Conservation (phyloP, 2,888 invertebrate species). For the Parnassius apollo region DNA sequence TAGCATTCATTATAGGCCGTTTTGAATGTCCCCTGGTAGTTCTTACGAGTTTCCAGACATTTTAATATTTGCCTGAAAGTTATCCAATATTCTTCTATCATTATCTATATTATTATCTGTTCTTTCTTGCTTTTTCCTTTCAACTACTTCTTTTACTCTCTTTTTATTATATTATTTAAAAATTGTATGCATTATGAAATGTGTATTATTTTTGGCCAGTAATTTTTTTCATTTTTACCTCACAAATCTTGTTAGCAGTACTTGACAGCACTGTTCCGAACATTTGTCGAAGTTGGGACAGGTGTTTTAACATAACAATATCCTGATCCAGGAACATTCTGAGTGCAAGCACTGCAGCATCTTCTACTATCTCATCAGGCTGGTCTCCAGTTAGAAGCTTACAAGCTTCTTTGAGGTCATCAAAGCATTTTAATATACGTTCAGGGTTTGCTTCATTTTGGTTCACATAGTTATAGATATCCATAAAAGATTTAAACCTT, state of each 20-base stretch:
- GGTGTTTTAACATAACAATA: slow-evolving; percentile 80
- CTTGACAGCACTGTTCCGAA: slow-evolving; percentile 81
- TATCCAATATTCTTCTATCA: too few relatives aligned
- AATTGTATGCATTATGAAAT: too few relatives aligned
- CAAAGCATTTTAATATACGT: slow-evolving; percentile 54
- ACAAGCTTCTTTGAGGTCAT: slow-evolving; percentile 54
- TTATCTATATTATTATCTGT: too few relatives aligned
- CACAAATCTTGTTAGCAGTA: slow-evolving; percentile 80
- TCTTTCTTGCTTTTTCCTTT: too few relatives aligned
- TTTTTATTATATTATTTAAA: too few relatives aligned
- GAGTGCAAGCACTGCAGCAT: slow-evolving; percentile 82
- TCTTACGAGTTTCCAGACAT: too few relatives aligned
- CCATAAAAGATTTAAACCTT: slow-evolving; percentile 75
- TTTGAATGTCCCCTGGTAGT: too few relatives aligned
- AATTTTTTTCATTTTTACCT: slow-evolving; percentile 50
- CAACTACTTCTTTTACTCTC: too few relatives aligned
- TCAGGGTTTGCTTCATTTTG: slow-evolving; percentile 52
- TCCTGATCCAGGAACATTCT: slow-evolving; percentile 82
- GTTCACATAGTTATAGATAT: slow-evolving; percentile 70
- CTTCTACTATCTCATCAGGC: slow-evolving; percentile 81
- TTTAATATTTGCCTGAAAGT: too few relatives aligned
- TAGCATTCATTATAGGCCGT: too few relatives aligned
- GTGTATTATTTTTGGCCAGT: too few relatives aligned
- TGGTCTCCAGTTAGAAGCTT: slow-evolving; percentile 79
- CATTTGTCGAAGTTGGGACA: slow-evolving; percentile 78